Base-by-base conservation (phyloP, 2,888 invertebrate genomes). In the Drosophila recens region DNA sequence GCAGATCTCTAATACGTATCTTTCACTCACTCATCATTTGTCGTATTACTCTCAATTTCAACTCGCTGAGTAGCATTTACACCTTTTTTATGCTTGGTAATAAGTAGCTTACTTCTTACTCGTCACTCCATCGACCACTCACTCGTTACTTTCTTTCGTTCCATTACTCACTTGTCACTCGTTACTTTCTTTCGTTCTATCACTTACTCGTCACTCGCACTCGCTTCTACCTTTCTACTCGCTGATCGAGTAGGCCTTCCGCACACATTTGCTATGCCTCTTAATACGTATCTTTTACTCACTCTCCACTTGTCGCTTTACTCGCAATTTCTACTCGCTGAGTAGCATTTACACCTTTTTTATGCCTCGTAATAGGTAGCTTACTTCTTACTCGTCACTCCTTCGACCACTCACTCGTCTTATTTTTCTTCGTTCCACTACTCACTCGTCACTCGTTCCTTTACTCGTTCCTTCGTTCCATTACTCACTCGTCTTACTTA, bases 231-330 rank as follows among this genome's bases (percentile, higher is more conserved):
- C n/a, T n/a, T 17, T 20, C 33, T 45, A 94, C 90, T 95, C 95
- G 91, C 94, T 95, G 80, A 95, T 92, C 27, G 95, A 95, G 36
- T 11, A 36, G 36, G 4, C 13, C 13, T 13, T 4, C 1, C 36
- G 34, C 3, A 34, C 30, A 8, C 8, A 30, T 30, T 30, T 30
- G 8, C 30, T 8, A 6, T 27, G 27, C 27, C 27, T 27, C 27
- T 27, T 27, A 27, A 27, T 27, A 27, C 27, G 27, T 8, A 27
- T 27, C 8, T 6, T 38, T n/a, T 38, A 15, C 15, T 9, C 15
- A 15, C 40, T 40, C 40, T 1, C 15, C 1, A 9, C 9, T 40
- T 40, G 8, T 1, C 9, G n/a, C n/a, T n/a, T 10, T 40, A 15
- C 15, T 17, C 40, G 15, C 15, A 15, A 15, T 17, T 9, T 40